Conservation (phyloP, 2,888 invertebrate species). For the Thereva unica region DNA sequence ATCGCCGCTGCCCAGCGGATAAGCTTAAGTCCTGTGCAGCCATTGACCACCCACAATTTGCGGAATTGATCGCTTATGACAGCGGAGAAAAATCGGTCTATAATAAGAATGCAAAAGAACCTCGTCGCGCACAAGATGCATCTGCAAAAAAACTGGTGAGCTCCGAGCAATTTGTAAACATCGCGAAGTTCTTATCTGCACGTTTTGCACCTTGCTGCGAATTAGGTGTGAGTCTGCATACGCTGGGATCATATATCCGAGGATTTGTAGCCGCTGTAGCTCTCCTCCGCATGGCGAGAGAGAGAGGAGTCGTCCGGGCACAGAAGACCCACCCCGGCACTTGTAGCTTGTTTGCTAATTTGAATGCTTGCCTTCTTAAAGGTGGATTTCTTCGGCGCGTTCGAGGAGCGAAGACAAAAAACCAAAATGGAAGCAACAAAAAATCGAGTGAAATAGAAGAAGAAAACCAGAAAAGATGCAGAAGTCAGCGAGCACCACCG, state of each 20-base stretch:
- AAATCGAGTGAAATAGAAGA: too few relatives aligned
- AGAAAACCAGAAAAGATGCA: too few relatives aligned
- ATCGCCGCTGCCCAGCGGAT: background rate
- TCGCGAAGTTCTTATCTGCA: constrained; percentile 7
- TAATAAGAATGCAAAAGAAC: background rate
- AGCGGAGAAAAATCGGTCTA: background rate
- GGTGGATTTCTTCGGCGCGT: background rate
- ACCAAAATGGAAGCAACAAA: too few relatives aligned
- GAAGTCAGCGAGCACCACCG: too few relatives aligned
- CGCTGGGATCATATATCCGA: constrained; percentile 10
- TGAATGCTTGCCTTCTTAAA: constrained; percentile 4
- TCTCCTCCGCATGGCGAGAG: background rate
- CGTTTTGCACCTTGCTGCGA: constrained; percentile 21
- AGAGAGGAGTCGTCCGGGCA: background rate
- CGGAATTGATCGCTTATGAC: background rate
- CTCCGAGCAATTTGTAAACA: constrained; percentile 17
- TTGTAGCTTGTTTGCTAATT: constrained; percentile 3
- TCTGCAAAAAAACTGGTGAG: background rate
- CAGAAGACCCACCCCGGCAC: background rate
- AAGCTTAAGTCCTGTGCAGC: background rate
- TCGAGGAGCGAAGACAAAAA: too few relatives aligned
- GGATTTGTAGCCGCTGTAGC: background rate
- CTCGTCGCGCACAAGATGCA: background rate
- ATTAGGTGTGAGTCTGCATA: constrained; percentile 16
- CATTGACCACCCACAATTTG: constrained; percentile 10